phyloP scores from a whole-genome alignment of 2,797 vertebrate species.

The Emys orbicularis region DNA sequence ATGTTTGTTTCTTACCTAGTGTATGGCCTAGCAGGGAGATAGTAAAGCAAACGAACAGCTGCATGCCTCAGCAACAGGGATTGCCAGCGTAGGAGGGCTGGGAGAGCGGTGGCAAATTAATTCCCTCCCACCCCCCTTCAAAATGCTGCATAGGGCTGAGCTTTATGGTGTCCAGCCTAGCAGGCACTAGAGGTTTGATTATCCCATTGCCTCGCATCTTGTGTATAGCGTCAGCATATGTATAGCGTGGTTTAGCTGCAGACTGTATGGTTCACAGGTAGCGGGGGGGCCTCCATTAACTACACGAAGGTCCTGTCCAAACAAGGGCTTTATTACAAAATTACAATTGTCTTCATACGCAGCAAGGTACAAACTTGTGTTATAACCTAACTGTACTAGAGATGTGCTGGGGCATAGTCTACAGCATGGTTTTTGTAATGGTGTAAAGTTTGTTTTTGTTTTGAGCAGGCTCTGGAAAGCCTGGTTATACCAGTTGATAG shows the following conservation, averaged over 20 bases:
- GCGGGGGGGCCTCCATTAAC: neutral
- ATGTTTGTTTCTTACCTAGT: neutral
- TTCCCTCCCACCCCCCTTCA: neutral
- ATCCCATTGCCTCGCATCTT: neutral
- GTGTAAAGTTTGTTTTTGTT: neutral
- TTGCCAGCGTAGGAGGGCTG: neutral
- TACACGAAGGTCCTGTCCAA: neutral
- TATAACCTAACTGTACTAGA: neutral
- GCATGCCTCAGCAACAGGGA: neutral
- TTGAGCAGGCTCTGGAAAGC: neutral
- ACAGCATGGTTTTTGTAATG: neutral
- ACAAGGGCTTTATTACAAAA: neutral
- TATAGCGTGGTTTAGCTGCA: neutral
- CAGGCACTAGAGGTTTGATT: neutral
- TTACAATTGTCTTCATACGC: neutral
- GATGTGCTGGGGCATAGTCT: neutral
- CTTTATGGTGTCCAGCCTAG: neutral
- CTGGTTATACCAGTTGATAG: neutral
- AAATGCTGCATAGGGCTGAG: neutral
- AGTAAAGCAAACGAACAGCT: neutral
- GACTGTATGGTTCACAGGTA: neutral
- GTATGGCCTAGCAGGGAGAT: neutral
- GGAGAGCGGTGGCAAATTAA: neutral
- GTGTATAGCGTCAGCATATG: neutral
- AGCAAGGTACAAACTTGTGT: neutral